phyloP scores from a whole-genome alignment of 2,797 vertebrate genomes.

The Micrastur ruficollis region DNA sequence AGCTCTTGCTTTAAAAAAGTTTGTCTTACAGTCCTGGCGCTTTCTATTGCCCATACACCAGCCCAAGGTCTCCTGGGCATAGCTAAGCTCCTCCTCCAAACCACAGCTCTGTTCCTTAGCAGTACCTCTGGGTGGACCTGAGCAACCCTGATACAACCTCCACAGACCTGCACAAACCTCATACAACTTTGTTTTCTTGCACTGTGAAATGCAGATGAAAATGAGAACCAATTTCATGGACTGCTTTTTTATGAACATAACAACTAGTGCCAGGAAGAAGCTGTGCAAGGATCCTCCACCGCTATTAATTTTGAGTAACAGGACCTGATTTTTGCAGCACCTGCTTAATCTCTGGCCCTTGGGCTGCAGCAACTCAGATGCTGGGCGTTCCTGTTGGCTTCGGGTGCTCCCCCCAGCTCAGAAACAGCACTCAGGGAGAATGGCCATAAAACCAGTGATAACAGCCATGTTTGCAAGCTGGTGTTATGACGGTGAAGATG shows the following conservation, averaged over 20 bases:
- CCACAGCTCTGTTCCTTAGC: background rate
- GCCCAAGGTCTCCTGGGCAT: background rate
- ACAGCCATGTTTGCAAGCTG: background rate
- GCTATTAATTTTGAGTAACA: background rate
- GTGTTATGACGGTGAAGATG: rapidly evolving
- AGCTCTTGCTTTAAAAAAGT: background rate
- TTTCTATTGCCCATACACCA: background rate
- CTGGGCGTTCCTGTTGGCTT: background rate
- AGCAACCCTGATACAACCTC: background rate
- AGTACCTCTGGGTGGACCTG: background rate
- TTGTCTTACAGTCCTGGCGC: background rate
- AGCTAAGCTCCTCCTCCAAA: background rate
- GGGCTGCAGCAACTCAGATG: background rate
- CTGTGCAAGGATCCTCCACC: background rate
- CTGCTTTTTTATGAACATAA: background rate
- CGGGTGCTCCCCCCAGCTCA: background rate
- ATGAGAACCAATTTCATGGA: background rate
- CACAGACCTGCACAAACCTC: background rate
- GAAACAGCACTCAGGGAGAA: background rate
- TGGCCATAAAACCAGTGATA: background rate
- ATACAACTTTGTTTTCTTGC: rapidly evolving
- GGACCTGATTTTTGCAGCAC: background rate
- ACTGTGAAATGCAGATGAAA: background rate
- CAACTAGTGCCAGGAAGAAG: background rate
- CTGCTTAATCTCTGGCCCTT: background rate